Evolutionary conservation across 2,113 vertebrate species (phyloP), one percentile per base, ranked within the genome.

Genomic region (Crotalus viridis): DNA sequence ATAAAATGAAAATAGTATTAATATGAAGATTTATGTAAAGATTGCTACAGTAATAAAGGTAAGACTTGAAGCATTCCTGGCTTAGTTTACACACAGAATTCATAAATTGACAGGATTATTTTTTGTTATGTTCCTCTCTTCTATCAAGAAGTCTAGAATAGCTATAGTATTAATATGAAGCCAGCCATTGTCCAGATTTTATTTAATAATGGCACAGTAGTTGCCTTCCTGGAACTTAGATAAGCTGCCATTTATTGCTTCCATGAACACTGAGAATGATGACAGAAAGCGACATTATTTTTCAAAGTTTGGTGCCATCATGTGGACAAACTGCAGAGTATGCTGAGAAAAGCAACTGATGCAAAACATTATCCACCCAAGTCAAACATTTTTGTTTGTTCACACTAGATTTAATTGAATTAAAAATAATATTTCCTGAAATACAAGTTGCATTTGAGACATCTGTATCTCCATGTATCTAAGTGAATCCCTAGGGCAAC

Each of bases 291-390:
- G 64, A 26, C 46, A 22, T 94, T 91, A 94, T 89, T 93, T 87
- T 90, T 95, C 93, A 96, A 94, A 93, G 94, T 95, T 90, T 96
- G 93, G 88, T 95, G 97, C 97, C 98, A 97, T 95, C 97, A 92
- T 85, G 96, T 98, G 97, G 98, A 92, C 88, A 96, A 94, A 93
- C 61, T 19, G 9, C 92, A 91, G 55, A 94, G 95, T 89, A 94
- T 92, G 95, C 28, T n/a, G 93, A 59, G 90, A 19, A 89, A 48
- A 46, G 43, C 5, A 2, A 17, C 24, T 39, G 90, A 57, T 59
- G 90, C 87, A 94, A 90, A 85, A 55, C 91, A 81, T 56, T 56
- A 19, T 81, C 15, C n/a, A 81, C 2, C 7, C 69, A 81, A 8
- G 17, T 39, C 13, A 81, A 81, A 81, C 7, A 39, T 21, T 81